Percentiles rank a stretch among this genome's conserved stretches.
Conservation (phyloP, 2,888 invertebrate genomes). For the Pyrrhosoma nymphula region DNA sequence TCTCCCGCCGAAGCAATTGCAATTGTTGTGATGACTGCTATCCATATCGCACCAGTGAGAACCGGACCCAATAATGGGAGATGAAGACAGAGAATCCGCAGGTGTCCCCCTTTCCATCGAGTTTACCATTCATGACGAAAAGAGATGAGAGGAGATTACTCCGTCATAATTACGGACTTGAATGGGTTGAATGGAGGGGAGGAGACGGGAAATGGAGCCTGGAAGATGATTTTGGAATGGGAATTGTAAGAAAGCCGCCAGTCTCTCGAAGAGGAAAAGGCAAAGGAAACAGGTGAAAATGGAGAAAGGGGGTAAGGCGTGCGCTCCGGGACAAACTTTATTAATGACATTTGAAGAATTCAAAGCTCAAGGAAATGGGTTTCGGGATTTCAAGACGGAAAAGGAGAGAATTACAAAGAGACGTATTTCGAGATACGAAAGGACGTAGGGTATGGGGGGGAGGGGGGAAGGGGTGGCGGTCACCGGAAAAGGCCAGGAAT, state of each 20-base stretch:
- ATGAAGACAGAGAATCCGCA: too few species aligned
- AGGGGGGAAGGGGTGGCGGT: neutral
- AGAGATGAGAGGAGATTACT: too few species aligned
- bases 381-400: neutral
- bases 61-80: too few species aligned
- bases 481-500: neutral
- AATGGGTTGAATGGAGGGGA: neutral
- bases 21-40: too few species aligned
- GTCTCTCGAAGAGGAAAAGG: neutral
- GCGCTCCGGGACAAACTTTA: neutral
- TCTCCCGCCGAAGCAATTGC: too few species aligned
- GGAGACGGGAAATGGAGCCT: neutral
- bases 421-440: neutral
- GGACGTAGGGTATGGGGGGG: neutral
- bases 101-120: too few species aligned
- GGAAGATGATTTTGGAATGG: neutral
- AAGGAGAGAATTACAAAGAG: neutral
- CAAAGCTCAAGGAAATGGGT: neutral
- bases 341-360: slow-evolving; percentile 24
- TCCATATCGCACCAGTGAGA: too few species aligned
- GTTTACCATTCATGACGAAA: too few species aligned
- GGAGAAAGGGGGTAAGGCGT: neutral
- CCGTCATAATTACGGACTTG: neutral
- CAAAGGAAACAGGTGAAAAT: neutral
- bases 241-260: neutral